These are phyloP conservation scores for Pseudoatta argentina DNA, from an alignment of 1,140 invertebrate species.

Conservation along the genomic window DNA sequence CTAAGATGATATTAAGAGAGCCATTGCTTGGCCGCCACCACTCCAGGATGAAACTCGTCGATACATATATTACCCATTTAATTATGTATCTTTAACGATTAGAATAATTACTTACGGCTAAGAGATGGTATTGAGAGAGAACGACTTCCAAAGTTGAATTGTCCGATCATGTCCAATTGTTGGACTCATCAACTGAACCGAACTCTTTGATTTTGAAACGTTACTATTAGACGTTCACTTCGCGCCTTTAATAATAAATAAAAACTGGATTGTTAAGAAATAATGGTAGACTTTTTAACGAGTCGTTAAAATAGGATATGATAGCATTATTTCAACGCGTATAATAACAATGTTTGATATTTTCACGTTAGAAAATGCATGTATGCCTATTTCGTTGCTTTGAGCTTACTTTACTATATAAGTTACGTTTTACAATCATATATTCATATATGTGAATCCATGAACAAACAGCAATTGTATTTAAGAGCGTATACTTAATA, in stretches of 20 bases:
- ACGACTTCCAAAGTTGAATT: conserved; percentile 46
- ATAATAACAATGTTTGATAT: conserved; percentile 42
- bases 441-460: conserved; percentile 52
- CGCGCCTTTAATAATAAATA: conserved; percentile 43
- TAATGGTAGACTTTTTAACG: conserved; percentile 46
- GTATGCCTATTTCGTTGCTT: conserved; percentile 43
- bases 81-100: conserved; percentile 59
- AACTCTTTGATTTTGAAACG: conserved; percentile 38
- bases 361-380: conserved; percentile 46
- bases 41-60: conserved; percentile 64
- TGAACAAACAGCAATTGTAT: conserved; percentile 45
- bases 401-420: conserved; percentile 49
- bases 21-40: conserved; percentile 53
- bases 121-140: conserved; percentile 44
- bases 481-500: conserved; percentile 58
- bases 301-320: conserved; percentile 24
- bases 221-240: conserved; percentile 56
- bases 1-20: conserved; percentile 31
- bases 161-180: conserved; percentile 35
- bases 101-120: conserved; percentile 40
- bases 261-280: conserved; percentile 55
- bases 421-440: conserved; percentile 48
- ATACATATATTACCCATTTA: conserved; percentile 41
- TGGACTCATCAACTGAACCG: conserved; percentile 43
- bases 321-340: conserved; percentile 31